Base-by-base conservation (phyloP, 2,888 invertebrate species). In the Trachelus troglodyta region DNA sequence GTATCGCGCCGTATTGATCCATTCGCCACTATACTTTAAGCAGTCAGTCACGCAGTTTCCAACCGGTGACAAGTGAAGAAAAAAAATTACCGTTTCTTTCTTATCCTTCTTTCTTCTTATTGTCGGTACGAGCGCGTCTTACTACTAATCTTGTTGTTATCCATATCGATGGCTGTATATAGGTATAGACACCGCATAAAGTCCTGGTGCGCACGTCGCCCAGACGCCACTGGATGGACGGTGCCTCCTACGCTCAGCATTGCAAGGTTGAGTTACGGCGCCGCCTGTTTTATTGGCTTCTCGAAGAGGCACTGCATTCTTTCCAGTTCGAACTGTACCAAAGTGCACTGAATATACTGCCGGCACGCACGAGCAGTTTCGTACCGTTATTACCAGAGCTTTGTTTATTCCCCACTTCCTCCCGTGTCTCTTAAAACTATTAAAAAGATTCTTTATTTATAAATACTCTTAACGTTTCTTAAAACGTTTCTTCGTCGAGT, bases 1-100 rank as follows among this genome's bases (percentile, higher is more conserved):
- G 87, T 89, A 87, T 89, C 85, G 86, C 84, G 83, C 84, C 82
- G 86, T 88, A 88, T 88, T 87, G 88, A 88, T 88, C 88, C 88
- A 80, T 83, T 83, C 75, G 69, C 76, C 33, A 15, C 33, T 71
- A 71, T 71, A 71, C 31, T 71, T 71, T 71, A 71, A 71, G 71
- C 31, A 71, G 71, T 34, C 15, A 31, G 71, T 31, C 31, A 34
- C 34, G 34, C 71, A 71, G 71, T 71, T 71, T 71, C 71, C 33
- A 71, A 6, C 23, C 23, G 9, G 56, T 56, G 56, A 9, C 56
- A 56, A 56, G 9, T 56, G 15, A 56, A 23, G 23, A 56, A 56
- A 23, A 56, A 23, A 23, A 56, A 56, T 56, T 56, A 56, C 56
- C 23, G 56, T 15, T 56, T 56, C 40, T 40, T 15, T 40, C 56